Base-by-base conservation (phyloP, 1,140 invertebrate species). In the Camponotus pennsylvanicus region DNA sequence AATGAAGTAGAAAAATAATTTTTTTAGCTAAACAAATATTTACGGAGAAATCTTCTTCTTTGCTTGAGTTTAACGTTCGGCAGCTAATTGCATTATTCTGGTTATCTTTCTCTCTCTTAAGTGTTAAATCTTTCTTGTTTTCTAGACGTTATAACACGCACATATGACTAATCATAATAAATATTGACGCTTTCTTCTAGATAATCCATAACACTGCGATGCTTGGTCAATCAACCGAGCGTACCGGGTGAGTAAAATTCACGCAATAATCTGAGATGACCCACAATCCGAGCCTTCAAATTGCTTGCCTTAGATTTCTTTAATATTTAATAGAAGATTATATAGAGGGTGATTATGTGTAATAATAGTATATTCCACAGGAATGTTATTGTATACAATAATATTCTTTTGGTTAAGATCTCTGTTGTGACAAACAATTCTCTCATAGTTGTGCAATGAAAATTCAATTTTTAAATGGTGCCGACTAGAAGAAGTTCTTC, bases 151-250 rank as follows among this genome's bases (percentile, higher is more conserved):
- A 5, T 57, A 61, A 42, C 34, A 63, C 27, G 1, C 3, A 3
- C 40, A 13, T 21, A 61, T 40, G n/a, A 87, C 57, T 90, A 90
- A 89, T 37, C 4, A 45, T 59, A 59, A 69, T 75, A 21, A 32
- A 66, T 78, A 89, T 87, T 79, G 77, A 86, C 86, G 79, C 87
- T 92, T 92, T 89, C 40, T 94, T 95, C 11, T 92, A 95, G 95
- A 95, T 95, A 91, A 95, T 95, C 42, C 95, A 95, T 93, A 95
- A 95, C 82, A 93, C 93, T 66, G 89, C 94, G 78, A 88, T 93
- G 87, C 89, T 93, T 93, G 94, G 93, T 83, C 92, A 94, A 89
- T 87, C 94, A 37, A 90, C 92, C 78, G 93, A 95, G 86, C 92
- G 91, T 73, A 92, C 92, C 13, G 94, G 94, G 94, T 95, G 88